Percentiles rank a stretch among this genome's conserved stretches.
phyloP scores from a whole-genome alignment of 2,113 vertebrate genomes.

The Clinocottus analis region DNA sequence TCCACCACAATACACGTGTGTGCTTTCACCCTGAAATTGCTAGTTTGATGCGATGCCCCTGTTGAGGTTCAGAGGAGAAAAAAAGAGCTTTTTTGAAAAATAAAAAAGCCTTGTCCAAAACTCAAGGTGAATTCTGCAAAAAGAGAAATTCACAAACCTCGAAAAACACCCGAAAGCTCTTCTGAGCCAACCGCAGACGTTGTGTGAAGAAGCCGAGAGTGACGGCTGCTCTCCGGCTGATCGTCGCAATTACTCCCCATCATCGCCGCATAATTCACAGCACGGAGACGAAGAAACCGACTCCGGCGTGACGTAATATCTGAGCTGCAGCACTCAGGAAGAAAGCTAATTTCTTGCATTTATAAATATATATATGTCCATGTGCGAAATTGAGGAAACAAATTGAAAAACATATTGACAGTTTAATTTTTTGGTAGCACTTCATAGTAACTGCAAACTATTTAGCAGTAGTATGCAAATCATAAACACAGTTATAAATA shows the following conservation, averaged over 20 bases:
- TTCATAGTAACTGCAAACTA: too few relatives aligned
- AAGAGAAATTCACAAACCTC: not conserved
- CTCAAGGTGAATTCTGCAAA: constrained; percentile 1
- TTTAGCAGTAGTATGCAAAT: too few relatives aligned
- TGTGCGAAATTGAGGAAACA: not conserved
- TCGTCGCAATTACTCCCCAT: constrained; percentile 12
- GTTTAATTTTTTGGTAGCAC: too few relatives aligned
- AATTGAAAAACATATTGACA: not conserved
- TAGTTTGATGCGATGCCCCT: constrained; percentile 17
- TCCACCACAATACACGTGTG: not conserved
- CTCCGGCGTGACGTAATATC: constrained; percentile 12
- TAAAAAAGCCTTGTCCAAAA: constrained; percentile 28
- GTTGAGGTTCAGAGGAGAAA: not conserved
- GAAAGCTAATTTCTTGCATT: not conserved
- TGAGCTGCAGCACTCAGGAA: not conserved
- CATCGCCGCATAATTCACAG: constrained; percentile 16
- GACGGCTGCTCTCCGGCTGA: constrained; percentile 19
- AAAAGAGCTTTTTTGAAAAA: not conserved
- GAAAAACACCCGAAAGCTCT: constrained; percentile 27
- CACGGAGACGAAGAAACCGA: constrained; percentile 8
- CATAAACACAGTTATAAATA: too few relatives aligned
- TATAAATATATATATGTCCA: not conserved
- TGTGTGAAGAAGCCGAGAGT: constrained; percentile 4
- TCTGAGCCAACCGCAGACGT: constrained; percentile 8
- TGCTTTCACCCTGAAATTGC: constrained; percentile 13